Base-by-base conservation (phyloP, 2,113 vertebrate genomes). In the Craseonycteris thonglongyai region DNA sequence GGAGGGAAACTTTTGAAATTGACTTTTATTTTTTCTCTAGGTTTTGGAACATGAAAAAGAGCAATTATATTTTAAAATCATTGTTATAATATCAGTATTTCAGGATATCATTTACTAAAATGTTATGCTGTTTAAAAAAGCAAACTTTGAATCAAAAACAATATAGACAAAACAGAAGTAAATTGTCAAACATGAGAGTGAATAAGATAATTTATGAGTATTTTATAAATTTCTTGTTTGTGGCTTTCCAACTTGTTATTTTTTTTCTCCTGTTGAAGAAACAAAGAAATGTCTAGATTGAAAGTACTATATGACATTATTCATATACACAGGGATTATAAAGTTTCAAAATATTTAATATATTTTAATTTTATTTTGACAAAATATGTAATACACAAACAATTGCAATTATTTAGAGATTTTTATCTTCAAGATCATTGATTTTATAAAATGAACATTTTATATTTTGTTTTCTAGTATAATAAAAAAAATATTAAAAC, bases 41-140 rank as follows among this genome's bases (percentile, higher is more conserved):
- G 96, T 88, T 49, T 95, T 96, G 93, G 82, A 86, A 97, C 86
- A 90, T 95, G 91, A 91, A 95, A 96, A 94, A 96, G 95, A 95
- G 97, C n/a, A 96, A 95, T 89, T 49, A 93, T 95, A 95, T 97
- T 97, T 97, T 93, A 94, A 92, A 97, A 88, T 18, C 66, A 90
- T 96, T 97, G 96, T 78, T 97, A 97, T 96, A 97, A 96, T 69
- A 76, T 35, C n/a, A 24, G 47, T 45, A 59, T 96, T 97, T 45
- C 56, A 78, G 93, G 86, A 38, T 58, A 79, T 75, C 13, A 71
- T 96, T 14, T 80, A 91, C 38, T 82, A 97, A 94, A 68, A 96
- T 95, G 40, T 54, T 92, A 80, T 71, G 91, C 42, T 82, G n/a
- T 82, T 66, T 95, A n/a, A 91, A 97, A 96, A 86, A 96, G 92